Base-by-base conservation (phyloP, 2,797 vertebrate genomes). In the Bradypus variegatus region DNA sequence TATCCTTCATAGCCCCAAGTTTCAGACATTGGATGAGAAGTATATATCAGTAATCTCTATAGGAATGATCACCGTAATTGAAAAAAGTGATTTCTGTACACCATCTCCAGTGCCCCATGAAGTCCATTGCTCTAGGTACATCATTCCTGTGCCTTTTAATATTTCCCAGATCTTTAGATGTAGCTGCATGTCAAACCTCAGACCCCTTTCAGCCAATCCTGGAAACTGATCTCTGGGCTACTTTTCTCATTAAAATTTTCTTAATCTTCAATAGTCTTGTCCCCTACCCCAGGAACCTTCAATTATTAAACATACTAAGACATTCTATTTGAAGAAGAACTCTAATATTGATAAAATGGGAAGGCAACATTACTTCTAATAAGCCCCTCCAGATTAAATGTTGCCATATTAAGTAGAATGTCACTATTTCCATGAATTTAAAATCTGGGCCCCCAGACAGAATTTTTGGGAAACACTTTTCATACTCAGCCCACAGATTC, bases 261-360 rank as follows among this genome's bases (percentile, higher is more conserved):
- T 58, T 36, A 62, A 55, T 55, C 80, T 55, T 86, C 75, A 84
- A 86, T 6, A 48, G 77, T 89, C 36, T 62, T 79, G 53, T 64
- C 45, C 14, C 14, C 87, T 70, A 73, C 53, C 85, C 67, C 38
- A 73, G 62, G 48, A 67, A 67, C 21, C n/a, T 79, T 94, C 7
- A 31, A 69, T 93, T 55, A 72, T 87, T 86, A 88, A 93, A 79
- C 25, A 86, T 16, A 88, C 29, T 27, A 70, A 93, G 18, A 36
- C 55, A 93, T 86, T 91, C 91, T 93, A 31, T 48, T 93, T 90
- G 92, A 95, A 93, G 65, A 89, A 50, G 41, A n/a, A 1, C 19
- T 78, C 48, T 90, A 65, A 27, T 62, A 58, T 50, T 50, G 69
- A 91, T 82, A 79, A 76, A 92, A 80, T 25, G 41, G n/a, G 27